phyloP scores from a whole-genome alignment of 2,113 vertebrate genomes.

The Passer domesticus region DNA sequence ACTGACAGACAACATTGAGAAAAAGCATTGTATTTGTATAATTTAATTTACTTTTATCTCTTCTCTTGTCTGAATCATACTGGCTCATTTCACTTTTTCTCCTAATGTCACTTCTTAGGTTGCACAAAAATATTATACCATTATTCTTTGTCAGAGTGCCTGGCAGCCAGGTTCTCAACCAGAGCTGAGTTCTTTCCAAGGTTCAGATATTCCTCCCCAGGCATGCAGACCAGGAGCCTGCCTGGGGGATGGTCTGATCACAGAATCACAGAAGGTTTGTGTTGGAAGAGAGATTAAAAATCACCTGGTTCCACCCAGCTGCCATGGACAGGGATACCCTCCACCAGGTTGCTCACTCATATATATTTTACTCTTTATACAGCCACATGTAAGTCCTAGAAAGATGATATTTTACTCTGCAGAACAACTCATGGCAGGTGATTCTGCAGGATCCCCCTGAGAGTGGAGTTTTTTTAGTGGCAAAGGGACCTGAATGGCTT shows the following conservation, averaged over 20 bases:
- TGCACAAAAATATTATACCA: background rate
- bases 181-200: background rate
- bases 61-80: background rate
- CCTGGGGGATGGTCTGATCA: background rate
- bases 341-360: background rate
- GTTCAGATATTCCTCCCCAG: background rate
- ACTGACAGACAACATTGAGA: background rate
- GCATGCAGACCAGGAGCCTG: background rate
- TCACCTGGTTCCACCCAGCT: background rate
- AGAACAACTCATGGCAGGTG: background rate
- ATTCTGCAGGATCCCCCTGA: background rate
- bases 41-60: background rate
- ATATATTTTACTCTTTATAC: background rate
- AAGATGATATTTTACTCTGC: background rate
- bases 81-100: background rate
- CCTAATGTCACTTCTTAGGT: background rate
- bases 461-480: rapidly evolving
- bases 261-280: background rate
- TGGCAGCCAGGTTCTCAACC: background rate
- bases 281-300: background rate
- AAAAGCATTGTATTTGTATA: background rate
- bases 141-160: background rate
- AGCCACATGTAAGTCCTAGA: background rate
- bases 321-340: background rate
- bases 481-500: background rate